Evolutionary conservation across 2,797 vertebrate species (phyloP).

Genomic region (Arvicola amphibius): DNA sequence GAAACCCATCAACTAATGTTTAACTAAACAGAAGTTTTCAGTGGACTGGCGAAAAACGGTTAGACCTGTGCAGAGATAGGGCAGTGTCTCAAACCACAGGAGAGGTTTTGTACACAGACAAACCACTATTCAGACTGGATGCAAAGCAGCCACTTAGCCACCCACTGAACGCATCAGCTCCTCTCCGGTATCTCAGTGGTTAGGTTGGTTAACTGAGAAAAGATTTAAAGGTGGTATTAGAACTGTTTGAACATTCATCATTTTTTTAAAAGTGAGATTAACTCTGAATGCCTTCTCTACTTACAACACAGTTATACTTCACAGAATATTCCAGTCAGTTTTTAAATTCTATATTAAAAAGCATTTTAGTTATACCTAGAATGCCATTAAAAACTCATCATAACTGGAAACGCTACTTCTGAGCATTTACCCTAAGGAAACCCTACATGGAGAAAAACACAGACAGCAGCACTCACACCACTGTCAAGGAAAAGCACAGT

Average conservation of each 20-base stretch:
- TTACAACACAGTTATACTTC: background rate
- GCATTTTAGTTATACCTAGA: background rate
- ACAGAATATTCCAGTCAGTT: background rate
- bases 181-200: background rate
- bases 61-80: background rate
- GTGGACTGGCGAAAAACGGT: background rate
- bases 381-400: background rate
- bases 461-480: background rate
- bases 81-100: background rate
- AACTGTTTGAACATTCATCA: background rate
- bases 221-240: background rate
- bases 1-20: background rate
- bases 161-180: fast-evolving
- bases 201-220: background rate
- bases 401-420: background rate
- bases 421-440: conserved; percentile 33
- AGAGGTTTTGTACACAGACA: background rate
- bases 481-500: background rate
- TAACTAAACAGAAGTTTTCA: background rate
- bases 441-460: background rate
- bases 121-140: background rate
- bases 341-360: conserved; percentile 9
- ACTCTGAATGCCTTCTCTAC: background rate
- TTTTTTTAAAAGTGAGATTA: background rate
- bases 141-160: background rate